Evolutionary conservation across 2,888 invertebrate genomes (phyloP), one percentile per base, ranked within the genome.

Genomic region (Anodontia alba): DNA sequence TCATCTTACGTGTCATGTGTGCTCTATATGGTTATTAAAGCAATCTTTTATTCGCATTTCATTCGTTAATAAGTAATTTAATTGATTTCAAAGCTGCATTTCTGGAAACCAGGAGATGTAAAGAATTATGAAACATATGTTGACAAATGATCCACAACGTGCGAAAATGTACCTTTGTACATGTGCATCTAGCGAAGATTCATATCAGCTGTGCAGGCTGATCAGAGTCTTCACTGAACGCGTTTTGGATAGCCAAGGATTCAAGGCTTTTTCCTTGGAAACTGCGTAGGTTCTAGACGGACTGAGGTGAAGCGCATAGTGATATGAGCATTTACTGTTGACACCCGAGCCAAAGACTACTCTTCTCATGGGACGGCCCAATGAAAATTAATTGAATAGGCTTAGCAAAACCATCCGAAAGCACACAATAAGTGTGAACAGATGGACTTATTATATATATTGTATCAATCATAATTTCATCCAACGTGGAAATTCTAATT

Each of bases 331-430:
- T n/a, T n/a, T n/a, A n/a, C n/a, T n/a, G n/a, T n/a, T n/a, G n/a
- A n/a, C n/a, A n/a, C n/a, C n/a, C n/a, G n/a, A n/a, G n/a, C n/a
- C n/a, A n/a, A n/a, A n/a, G n/a, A n/a, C n/a, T n/a, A 8, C 38
- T 38, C 12, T 38, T 38, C 38, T 38, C 7, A 38, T 38, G 38
- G 38, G 12, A 5, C 12, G 38, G 38, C 38, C 12, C 38, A 38
- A 38, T 62, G 29, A 62, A 62, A 62, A 62, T 62, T 31, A 29
- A 62, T 62, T 62, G 62, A 62, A 62, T 29, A 62, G 54, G 62
- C 31, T 62, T 62, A 62, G 62, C 33, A 33, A 29, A 62, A 12
- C 29, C 33, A 62, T 12, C 17, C 62, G 15, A 33, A 12, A 33
- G 33, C 62, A 62, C 23, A 54, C 62, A 62, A 62, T 62, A 62